A percentile compares a stretch with the other conserved stretches of the same genome.
Conservation (phyloP, 2,797 vertebrate genomes). For the Karalla daura region DNA sequence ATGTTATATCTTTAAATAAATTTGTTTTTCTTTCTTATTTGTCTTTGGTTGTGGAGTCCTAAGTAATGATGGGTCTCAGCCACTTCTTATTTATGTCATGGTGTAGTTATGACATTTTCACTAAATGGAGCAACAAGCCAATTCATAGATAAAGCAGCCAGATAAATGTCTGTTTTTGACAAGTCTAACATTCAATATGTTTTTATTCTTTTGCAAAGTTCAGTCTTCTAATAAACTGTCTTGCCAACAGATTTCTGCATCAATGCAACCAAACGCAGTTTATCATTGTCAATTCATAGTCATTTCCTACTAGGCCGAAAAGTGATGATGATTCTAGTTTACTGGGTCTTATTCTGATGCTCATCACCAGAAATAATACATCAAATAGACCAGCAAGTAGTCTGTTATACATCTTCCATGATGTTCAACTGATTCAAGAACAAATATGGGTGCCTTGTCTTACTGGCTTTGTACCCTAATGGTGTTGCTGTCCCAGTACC, state of each 20-base stretch:
- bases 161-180: conserved; percentile 1
- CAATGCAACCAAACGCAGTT: too few species aligned
- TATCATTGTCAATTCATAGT: too few species aligned
- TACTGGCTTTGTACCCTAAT: too few species aligned
- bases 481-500: too few species aligned
- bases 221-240: neutral
- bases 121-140: conserved; percentile 15
- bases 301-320: too few species aligned
- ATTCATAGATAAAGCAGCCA: conserved; percentile 13
- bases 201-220: neutral
- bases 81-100: conserved; percentile 9
- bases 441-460: too few species aligned
- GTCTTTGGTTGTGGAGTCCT: conserved; percentile 6
- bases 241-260: neutral
- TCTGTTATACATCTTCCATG: too few species aligned
- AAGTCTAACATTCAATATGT: conserved; percentile 3
- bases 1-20: conserved; percentile 8
- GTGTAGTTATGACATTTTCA: conserved; percentile 3
- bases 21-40: conserved; percentile 10
- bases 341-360: too few species aligned
- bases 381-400: too few species aligned
- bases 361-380: too few species aligned
- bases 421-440: too few species aligned
- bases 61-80: conserved; percentile 7
- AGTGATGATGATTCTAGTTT: too few species aligned